Conservation (phyloP, 2,888 invertebrate genomes). For the Chrysodeixis includens region DNA sequence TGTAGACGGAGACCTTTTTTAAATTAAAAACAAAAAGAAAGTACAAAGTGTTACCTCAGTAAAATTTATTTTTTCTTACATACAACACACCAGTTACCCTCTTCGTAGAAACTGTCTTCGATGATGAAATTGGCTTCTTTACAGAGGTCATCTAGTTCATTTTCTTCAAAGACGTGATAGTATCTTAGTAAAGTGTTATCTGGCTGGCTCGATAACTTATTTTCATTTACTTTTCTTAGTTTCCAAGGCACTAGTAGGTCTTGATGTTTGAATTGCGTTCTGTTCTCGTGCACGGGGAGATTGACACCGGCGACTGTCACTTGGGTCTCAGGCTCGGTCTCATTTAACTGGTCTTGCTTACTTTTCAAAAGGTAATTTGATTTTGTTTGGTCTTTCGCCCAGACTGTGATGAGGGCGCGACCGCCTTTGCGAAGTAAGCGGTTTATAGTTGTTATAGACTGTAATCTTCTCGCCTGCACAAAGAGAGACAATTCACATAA, state of each 20-base stretch:
- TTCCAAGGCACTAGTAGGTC: constrained; percentile 99
- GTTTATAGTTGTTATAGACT: constrained; percentile 93
- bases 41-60: constrained; percentile 72
- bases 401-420: constrained; percentile 96
- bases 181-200: constrained; percentile 93
- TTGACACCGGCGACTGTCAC: constrained; percentile 70
- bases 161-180: constrained; percentile 97
- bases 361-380: constrained; percentile 83
- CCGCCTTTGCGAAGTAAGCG: constrained; percentile 93
- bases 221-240: constrained; percentile 80
- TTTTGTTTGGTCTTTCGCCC: constrained; percentile 97
- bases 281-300: constrained; percentile 96
- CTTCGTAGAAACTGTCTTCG: constrained; percentile 95
- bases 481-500: background rate
- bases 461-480: constrained; percentile 91
- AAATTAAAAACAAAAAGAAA: constrained; percentile 67
- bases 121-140: constrained; percentile 87
- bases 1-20: constrained; percentile 70
- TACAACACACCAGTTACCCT: constrained; percentile 98
- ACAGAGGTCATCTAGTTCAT: constrained; percentile 93
- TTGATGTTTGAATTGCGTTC: constrained; percentile 96
- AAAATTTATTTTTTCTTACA: constrained; percentile 90
- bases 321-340: constrained; percentile 58
- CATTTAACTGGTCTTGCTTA: constrained; percentile 57
- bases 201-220: constrained; percentile 73